Base-by-base conservation (phyloP, 2,797 vertebrate species). In the Neoniphon sammara region DNA sequence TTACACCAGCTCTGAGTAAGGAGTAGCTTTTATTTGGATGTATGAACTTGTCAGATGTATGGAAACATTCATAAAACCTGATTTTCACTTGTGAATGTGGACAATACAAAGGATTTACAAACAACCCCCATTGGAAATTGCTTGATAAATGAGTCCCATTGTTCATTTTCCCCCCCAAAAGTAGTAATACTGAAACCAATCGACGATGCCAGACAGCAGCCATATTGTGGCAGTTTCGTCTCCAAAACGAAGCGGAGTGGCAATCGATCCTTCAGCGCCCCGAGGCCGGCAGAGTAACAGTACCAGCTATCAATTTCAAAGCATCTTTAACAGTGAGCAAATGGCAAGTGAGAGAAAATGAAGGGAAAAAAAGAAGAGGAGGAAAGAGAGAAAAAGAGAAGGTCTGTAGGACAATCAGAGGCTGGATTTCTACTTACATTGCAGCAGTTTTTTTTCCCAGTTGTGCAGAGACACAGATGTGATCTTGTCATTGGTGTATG, bases 361-460 rank as follows among this genome's bases (percentile, higher is more conserved):
- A 82, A 77, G 30, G 70, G 79, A 82, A 44, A 67, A 78, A 27
- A 82, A 77, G 30, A 68, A 80, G 81, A 44, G 44, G 68, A 57
- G 73, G 63, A 68, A 52, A 23, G 58, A 59, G 69, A 79, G 79
- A 87, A 18, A 30, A 2, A 67, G 2, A 81, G 25, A 27, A 27
- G 75, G 85, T 86, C 77, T 69, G 84, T 81, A 75, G 82, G 75
- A 91, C 78, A 87, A 84, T 90, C 88, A 89, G 84, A 83, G 70
- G 63, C 66, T 85, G 56, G 55, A 80, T 89, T 89, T 88, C 77
- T 65, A 83, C 80, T 75, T 82, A 73, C 82, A 47, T 80, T 73
- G 75, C 64, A 67, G 75, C 71, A 54, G 58, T 76, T 52, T 80
- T 65, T 23, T 49, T 27, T 57, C 23, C 60, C 18, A 15, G 4